phyloP scores from a whole-genome alignment of 2,888 invertebrate species.

The Coronaproctus castanopsis region DNA sequence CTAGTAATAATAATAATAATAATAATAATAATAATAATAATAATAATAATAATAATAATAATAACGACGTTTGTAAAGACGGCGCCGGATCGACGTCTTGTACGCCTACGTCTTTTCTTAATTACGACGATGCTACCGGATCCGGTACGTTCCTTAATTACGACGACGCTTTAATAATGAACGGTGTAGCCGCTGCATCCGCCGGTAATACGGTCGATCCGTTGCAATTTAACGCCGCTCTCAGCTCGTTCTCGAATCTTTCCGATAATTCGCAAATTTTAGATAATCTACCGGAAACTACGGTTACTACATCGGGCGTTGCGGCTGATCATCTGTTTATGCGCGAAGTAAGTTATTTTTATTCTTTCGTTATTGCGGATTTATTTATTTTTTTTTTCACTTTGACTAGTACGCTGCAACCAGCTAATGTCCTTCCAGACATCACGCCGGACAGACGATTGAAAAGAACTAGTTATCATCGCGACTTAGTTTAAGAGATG shows the following conservation, averaged over 20 bases:
- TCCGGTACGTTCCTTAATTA: conserved; percentile 18
- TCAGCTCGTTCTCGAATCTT: conserved; percentile 57
- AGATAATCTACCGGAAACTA: conserved; percentile 57
- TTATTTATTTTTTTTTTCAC: neutral
- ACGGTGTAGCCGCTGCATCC: too few relatives aligned
- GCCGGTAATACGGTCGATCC: conserved; percentile 58
- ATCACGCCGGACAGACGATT: too few relatives aligned
- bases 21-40: conserved; percentile 47
- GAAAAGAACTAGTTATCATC: too few relatives aligned
- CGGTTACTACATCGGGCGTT: conserved; percentile 57
- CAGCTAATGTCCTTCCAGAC: too few relatives aligned
- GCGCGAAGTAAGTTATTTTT: conserved; percentile 26
- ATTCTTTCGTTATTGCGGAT: too few relatives aligned
- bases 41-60: conserved; percentile 27
- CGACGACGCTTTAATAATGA: conserved; percentile 60
- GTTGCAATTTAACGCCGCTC: conserved; percentile 57
- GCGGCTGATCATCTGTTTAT: conserved; percentile 47
- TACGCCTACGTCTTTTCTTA: too few relatives aligned
- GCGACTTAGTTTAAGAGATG: too few relatives aligned
- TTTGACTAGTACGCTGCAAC: too few relatives aligned
- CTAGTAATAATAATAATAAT: too few relatives aligned
- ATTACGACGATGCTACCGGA: too few relatives aligned
- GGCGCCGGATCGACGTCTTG: too few relatives aligned
- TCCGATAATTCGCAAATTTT: conserved; percentile 51
- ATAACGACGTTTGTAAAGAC: neutral